These are phyloP conservation scores for Sesia bembeciformis DNA, from an alignment of 2,888 invertebrate genomes.

Conservation along the genomic window DNA sequence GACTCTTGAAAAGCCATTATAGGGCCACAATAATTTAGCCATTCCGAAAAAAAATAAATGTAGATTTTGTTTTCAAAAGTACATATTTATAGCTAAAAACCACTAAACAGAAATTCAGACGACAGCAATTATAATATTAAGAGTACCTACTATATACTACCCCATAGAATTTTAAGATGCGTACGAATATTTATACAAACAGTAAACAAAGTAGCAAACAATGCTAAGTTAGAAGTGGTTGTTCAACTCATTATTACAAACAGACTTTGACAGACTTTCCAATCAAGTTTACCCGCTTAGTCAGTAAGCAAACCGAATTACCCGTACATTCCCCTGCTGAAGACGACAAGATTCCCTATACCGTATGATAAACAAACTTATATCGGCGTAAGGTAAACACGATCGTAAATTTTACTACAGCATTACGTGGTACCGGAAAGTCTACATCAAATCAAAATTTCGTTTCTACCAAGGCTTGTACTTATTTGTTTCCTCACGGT, in stretches of 20 bases:
- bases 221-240: background rate
- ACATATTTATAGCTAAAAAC: no score
- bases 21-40: no score
- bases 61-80: no score
- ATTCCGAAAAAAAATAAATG: no score
- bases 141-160: no score
- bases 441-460: constrained; percentile 47
- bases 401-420: constrained; percentile 58
- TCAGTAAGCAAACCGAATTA: constrained; percentile 49
- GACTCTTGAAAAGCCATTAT: no score
- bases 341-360: constrained; percentile 44
- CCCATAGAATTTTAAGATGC: no score
- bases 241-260: constrained; percentile 37
- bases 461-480: constrained; percentile 13
- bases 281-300: constrained; percentile 40
- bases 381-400: constrained; percentile 56
- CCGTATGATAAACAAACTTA: constrained; percentile 62
- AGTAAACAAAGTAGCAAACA: background rate
- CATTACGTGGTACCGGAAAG: constrained; percentile 39
- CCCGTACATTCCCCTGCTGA: constrained; percentile 40
- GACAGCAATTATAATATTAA: no score
- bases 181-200: background rate
- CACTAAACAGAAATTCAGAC: no score
- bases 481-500: no score
- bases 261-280: constrained; percentile 40